Percentiles rank a stretch among this genome's conserved stretches.
These are phyloP conservation scores for Gnatocerus cornutus DNA, from an alignment of 2,888 invertebrate genomes.

Conservation along the genomic window DNA sequence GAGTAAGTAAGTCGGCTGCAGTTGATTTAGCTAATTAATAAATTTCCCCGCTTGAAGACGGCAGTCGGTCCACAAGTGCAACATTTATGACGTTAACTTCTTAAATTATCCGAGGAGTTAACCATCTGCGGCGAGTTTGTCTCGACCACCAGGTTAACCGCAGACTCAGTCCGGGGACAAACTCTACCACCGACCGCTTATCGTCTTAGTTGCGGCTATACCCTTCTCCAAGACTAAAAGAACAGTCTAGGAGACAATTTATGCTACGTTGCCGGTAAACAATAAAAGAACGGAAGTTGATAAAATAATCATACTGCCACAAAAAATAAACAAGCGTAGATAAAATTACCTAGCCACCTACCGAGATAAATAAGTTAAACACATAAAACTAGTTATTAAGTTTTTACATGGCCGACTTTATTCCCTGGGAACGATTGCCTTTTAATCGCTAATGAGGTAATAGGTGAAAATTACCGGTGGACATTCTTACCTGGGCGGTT, in stretches of 20 bases:
- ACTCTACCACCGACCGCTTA: constrained; percentile 42
- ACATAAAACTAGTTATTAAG: constrained; percentile 52
- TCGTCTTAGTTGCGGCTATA: constrained; percentile 37
- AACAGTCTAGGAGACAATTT: constrained; percentile 8
- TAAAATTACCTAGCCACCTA: constrained; percentile 54
- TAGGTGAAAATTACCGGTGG: constrained; percentile 36
- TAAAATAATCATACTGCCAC: constrained; percentile 51
- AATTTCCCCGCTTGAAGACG: too few relatives aligned
- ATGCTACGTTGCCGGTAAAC: constrained; percentile 45
- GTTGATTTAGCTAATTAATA: too few relatives aligned
- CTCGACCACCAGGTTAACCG: constrained; percentile 46
- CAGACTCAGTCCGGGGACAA: constrained; percentile 38
- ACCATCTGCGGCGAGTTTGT: constrained; percentile 39
- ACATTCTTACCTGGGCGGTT: constrained; percentile 14
- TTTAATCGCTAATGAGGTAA: constrained; percentile 43
- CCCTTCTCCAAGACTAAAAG: constrained; percentile 25
- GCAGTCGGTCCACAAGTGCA: constrained; percentile 11
- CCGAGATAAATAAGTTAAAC: constrained; percentile 54
- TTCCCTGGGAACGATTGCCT: constrained; percentile 32
- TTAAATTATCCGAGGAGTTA: constrained; percentile 42
- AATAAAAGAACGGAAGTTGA: constrained; percentile 54
- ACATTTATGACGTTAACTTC: constrained; percentile 42
- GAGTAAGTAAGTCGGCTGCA: too few relatives aligned
- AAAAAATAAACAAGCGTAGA: constrained; percentile 52
- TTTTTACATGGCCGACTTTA: constrained; percentile 46